Percentiles rank a stretch among this genome's conserved stretches.
phyloP scores from a whole-genome alignment of 2,888 invertebrate genomes.

The Spisula subtruncata region DNA sequence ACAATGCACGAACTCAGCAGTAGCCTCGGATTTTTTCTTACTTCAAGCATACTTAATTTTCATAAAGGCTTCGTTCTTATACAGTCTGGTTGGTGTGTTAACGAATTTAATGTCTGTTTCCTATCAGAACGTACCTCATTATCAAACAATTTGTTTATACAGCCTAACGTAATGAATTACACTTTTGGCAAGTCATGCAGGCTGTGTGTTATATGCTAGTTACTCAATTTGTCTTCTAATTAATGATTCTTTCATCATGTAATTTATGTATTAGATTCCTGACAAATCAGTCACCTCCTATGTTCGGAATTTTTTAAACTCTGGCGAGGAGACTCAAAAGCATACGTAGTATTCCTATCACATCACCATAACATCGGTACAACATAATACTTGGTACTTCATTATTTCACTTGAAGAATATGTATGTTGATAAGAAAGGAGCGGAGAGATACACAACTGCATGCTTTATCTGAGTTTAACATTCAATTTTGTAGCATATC shows the following conservation, averaged over 20 bases:
- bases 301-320: no score
- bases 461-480: neutral
- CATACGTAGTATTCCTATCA: no score
- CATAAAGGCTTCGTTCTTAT: neutral
- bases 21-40: neutral
- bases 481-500: neutral
- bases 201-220: no score
- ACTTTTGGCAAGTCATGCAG: no score
- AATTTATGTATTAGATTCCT: no score
- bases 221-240: no score
- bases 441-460: neutral
- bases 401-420: neutral
- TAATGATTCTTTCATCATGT: no score
- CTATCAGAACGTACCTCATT: neutral
- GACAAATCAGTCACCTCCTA: no score
- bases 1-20: neutral
- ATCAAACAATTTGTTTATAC: conserved; percentile 7
- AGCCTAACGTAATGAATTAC: neutral
- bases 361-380: no score
- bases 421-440: neutral
- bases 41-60: neutral
- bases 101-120: neutral
- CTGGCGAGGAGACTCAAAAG: no score
- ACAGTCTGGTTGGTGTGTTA: neutral
- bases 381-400: no score